phyloP scores from a whole-genome alignment of 53 echinoderm and acorn worm genomes.

The Paracentrotus lividus region DNA sequence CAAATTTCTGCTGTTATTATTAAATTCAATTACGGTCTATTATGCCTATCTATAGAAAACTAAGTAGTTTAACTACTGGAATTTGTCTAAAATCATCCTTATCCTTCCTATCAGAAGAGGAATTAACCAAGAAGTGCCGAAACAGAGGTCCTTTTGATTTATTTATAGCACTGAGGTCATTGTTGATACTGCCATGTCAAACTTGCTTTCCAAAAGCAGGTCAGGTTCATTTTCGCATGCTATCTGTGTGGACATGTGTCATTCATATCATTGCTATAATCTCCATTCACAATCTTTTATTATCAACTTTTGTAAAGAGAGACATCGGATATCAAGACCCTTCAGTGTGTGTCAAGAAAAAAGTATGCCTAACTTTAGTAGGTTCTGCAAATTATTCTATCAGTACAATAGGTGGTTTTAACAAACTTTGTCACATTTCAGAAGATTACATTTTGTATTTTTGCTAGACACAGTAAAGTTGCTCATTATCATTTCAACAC shows the following conservation, averaged over 20 bases:
- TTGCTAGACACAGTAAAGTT: neutral
- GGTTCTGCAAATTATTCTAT: too few relatives aligned
- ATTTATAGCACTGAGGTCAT: neutral
- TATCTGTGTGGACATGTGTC: neutral
- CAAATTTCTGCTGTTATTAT: too few relatives aligned
- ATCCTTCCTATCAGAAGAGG: neutral
- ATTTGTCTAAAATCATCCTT: neutral
- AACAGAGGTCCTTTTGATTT: neutral
- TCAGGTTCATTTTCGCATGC: neutral
- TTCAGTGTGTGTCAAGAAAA: too few relatives aligned
- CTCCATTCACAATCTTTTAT: neutral
- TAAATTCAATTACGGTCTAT: too few relatives aligned
- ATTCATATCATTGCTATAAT: conserved; percentile 4
- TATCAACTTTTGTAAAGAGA: neutral
- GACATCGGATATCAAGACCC: too few relatives aligned
- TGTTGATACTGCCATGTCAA: neutral
- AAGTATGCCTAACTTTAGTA: too few relatives aligned
- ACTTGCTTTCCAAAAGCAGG: neutral
- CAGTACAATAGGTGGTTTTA: too few relatives aligned
- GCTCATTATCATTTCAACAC: neutral
- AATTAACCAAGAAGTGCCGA: neutral
- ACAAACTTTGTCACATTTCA: too few relatives aligned
- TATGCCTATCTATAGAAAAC: too few relatives aligned
- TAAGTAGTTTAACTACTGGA: too few relatives aligned
- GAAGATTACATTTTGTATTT: too few relatives aligned